phyloP scores from a whole-genome alignment of 2,113 vertebrate genomes.

The Hydrolagus affinis region DNA sequence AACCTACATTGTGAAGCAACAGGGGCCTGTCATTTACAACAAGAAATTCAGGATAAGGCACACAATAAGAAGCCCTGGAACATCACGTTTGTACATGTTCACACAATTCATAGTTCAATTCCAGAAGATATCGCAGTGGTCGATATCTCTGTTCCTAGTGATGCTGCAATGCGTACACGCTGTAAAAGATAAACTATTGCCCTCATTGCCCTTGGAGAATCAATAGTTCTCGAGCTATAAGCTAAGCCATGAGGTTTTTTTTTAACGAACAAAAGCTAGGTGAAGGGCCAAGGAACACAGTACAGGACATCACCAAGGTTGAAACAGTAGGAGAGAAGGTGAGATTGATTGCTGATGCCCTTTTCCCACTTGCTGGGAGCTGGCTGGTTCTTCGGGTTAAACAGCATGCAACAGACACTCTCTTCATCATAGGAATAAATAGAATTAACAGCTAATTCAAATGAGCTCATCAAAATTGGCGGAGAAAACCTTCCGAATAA shows the following conservation, averaged over 20 bases:
- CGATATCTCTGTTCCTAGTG: neutral
- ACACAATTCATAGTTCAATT: neutral
- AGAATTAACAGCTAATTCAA: neutral
- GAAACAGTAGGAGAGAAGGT: neutral
- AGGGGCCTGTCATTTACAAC: no score
- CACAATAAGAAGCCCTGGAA: no score
- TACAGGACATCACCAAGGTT: neutral
- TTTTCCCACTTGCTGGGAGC: neutral
- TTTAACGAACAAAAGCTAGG: neutral
- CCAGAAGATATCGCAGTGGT: neutral
- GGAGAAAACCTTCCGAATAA: neutral
- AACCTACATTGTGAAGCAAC: no score
- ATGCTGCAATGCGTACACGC: no score
- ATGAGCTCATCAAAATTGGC: neutral
- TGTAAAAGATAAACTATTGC: neutral
- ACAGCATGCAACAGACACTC: neutral
- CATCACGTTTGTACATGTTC: no score
- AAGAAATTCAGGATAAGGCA: no score
- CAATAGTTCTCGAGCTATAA: neutral
- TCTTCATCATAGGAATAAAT: neutral
- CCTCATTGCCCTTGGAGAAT: neutral
- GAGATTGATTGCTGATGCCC: no score
- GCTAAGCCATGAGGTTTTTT: neutral
- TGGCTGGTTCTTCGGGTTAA: neutral
- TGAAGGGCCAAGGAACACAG: neutral